Evolutionary conservation across 2,113 vertebrate genomes (phyloP), one percentile per base, ranked within the genome.

Genomic region (Psilopsiagon aurifrons): DNA sequence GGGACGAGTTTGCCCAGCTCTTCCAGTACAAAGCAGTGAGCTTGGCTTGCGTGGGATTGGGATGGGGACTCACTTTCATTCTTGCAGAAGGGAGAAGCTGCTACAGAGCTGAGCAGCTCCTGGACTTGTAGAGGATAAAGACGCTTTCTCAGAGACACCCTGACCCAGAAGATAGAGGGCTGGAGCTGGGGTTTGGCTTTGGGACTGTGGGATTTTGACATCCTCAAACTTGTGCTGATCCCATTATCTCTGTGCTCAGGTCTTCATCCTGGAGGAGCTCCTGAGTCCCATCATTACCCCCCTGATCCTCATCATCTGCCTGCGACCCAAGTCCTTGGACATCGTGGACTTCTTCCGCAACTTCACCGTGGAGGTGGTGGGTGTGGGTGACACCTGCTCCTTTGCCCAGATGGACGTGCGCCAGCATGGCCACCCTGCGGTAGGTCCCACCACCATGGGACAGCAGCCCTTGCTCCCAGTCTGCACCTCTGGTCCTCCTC

Each of bases 11-110:
- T 92, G 98, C 99, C 46, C 99, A 99, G 97, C 99, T 99, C 92
- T 99, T 99, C 98, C 99, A 99, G 96, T 99, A 99, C 98, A 99
- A 99, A 98, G 99, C 99, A 85, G 99, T 99, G 96, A 99, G 99
- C 98, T 78, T 81, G 60, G 46, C n/a, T 64, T 63, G 28, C 13
- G 2, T 47, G 51, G 37, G n/a, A 25, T 54, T 37, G 46, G 31
- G 29, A 10, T 64, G 52, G 70, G 28, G 20, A 49, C 27, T 77
- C 1, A 0, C 20, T 18, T 25, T 19, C 5, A 43, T 62, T 13
- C 31, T 27, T 87, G 41, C 17, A 59, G 59, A 31, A 89, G 7
- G 19, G 23, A 84, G 60, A 74, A 83, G 64, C 41, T 77, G 20
- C 68, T 4, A 4, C 41, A 83, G 44, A 57, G 64, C 68, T 27